These are phyloP conservation scores for Chaenogobius annularis DNA, from an alignment of 2,113 vertebrate species.

Conservation along the genomic window DNA sequence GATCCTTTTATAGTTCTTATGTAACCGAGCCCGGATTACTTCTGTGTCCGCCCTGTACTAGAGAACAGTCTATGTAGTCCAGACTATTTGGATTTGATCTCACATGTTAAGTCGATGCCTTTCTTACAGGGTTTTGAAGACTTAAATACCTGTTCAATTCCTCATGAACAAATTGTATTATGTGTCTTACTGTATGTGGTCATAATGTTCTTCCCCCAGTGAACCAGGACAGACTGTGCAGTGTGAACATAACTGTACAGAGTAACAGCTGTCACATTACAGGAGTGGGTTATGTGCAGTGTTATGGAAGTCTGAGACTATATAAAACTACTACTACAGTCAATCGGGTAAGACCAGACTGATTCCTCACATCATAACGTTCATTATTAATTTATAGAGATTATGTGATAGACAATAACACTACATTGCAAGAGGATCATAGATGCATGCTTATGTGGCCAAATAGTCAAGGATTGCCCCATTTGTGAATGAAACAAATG, in stretches of 20 bases:
- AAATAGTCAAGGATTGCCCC: background rate
- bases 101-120: background rate
- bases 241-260: constrained; percentile 48
- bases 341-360: constrained; percentile 87
- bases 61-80: background rate
- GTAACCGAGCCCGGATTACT: constrained; percentile 30
- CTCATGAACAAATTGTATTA: constrained; percentile 6
- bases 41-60: background rate
- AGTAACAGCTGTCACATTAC: constrained; percentile 75
- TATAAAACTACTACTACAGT: constrained; percentile 85
- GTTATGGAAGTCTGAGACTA: constrained; percentile 81
- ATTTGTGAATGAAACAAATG: background rate
- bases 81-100: background rate
- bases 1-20: constrained; percentile 37
- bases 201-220: constrained; percentile 25
- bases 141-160: constrained; percentile 5
- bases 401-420: background rate
- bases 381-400: constrained; percentile 64
- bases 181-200: background rate
- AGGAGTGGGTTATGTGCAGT: constrained; percentile 76
- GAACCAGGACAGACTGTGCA: constrained; percentile 23
- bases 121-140: background rate
- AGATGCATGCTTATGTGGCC: constrained; percentile 55
- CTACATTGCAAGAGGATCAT: constrained; percentile 15
- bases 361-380: constrained; percentile 83